Evolutionary conservation across 2,888 invertebrate species (phyloP), one percentile per base, ranked within the genome.

Genomic region (Tetramorium bicarinatum): DNA sequence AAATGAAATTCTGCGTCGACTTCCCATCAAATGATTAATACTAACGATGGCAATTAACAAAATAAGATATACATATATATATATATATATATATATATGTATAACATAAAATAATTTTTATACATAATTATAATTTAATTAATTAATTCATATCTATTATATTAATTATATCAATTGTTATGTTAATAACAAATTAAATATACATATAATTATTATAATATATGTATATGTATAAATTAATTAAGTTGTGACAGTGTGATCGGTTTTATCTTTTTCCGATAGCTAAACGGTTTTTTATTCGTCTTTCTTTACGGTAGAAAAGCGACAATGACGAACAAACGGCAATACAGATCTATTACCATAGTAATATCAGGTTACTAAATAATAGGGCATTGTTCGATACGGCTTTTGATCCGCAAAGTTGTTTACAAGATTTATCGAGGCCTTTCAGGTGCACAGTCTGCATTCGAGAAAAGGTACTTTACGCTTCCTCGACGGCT

Each of bases 371-470:
- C 54, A n/a, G 69, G 41, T 67, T 54, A 77, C 71, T 77, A 77
- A 77, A 77, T 77, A 56, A 77, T 54, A 69, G 77, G 54, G 77
- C 71, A 77, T 69, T 77, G 71, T 67, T 77, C 44, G 77, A 69
- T 44, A 44, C 44, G 71, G 77, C 29, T 54, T 67, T 77, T 69
- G 77, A 77, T 77, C 71, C n/a, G 52, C 41, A 41, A 67, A 69
- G 77, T 54, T 77, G 77, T 77, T 77, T 77, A 56, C 71, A 21
- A 56, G 77, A 77, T 77, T 77, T 69, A 77, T 77, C 77, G 71
- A 21, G 41, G 69, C 38, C 25, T 76, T 66, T 52, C 67, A 77
- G 29, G 54, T 69, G 44, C 47, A n/a, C 77, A 29, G 54, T 54
- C 71, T 44, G 54, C 18, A 69, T 77, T 69, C 44, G 71, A 77